phyloP scores from a whole-genome alignment of 1,140 invertebrate species.

The Ceratina japonica region DNA sequence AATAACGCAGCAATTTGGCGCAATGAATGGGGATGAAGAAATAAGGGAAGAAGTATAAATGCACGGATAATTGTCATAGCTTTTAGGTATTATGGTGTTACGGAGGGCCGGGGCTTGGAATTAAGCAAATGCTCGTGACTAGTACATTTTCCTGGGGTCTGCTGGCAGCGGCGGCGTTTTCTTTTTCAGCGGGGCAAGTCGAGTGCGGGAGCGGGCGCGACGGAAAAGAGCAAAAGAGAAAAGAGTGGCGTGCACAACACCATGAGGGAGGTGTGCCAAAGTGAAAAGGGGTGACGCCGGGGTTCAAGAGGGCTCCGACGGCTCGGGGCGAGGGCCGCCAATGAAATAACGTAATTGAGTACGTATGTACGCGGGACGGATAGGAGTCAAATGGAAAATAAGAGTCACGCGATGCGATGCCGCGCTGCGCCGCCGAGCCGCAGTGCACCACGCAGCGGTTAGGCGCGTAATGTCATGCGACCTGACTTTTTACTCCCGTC shows the following conservation, averaged over 20 bases:
- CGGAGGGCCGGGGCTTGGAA: neutral
- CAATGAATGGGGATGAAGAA: no score
- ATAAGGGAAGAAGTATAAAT: neutral
- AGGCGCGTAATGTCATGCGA: slow-evolving; percentile 44
- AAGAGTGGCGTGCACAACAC: slow-evolving; percentile 20
- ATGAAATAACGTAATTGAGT: slow-evolving; percentile 48
- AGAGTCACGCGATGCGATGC: slow-evolving; percentile 62
- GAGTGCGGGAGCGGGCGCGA: neutral
- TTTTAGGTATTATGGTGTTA: neutral
- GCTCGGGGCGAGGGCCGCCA: neutral
- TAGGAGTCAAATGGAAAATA: slow-evolving; percentile 59
- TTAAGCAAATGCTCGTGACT: slow-evolving; percentile 17
- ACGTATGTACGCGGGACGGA: slow-evolving; percentile 41
- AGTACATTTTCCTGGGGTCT: neutral
- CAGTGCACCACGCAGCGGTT: slow-evolving; percentile 55
- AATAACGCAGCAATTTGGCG: neutral
- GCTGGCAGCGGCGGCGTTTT: neutral
- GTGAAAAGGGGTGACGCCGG: slow-evolving; percentile 5
- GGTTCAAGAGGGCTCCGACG: neutral
- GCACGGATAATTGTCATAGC: neutral
- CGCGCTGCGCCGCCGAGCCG: slow-evolving; percentile 15
- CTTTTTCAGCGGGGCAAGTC: slow-evolving; percentile 29
- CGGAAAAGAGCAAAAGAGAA: slow-evolving; percentile 5
- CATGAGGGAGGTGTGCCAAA: slow-evolving; percentile 32
- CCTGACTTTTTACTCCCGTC: slow-evolving; percentile 6